A percentile compares a stretch with the other conserved stretches of the same genome.
These are phyloP conservation scores for Ephydatia muelleri DNA, from an alignment of 37 sponge, comb jelly and placozoan genomes.

Conservation along the genomic window DNA sequence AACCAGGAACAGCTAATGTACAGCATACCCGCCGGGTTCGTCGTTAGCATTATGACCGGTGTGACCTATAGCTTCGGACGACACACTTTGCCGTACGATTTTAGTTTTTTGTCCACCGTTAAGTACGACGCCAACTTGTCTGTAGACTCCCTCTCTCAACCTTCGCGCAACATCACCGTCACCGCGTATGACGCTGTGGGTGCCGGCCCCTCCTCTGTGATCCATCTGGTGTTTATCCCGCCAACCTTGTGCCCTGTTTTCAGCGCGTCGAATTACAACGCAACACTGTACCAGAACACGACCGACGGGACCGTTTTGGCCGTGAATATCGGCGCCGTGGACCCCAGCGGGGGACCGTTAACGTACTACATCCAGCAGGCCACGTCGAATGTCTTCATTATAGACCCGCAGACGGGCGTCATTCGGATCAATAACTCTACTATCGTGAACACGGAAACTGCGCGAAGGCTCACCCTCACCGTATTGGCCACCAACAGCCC, in stretches of 20 bases:
- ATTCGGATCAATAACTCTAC: slow-evolving; percentile 24
- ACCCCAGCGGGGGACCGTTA: slow-evolving; percentile 40
- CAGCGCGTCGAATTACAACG: not conserved
- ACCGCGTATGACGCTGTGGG: not conserved
- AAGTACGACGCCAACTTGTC: slow-evolving; percentile 26
- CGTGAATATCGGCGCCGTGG: slow-evolving; percentile 38
- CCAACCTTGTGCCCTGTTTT: slow-evolving; percentile 25
- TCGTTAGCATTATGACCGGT: not conserved
- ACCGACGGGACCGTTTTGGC: slow-evolving; percentile 11
- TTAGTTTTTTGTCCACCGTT: slow-evolving; percentile 24
- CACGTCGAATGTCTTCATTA: slow-evolving; percentile 30
- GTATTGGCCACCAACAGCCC: slow-evolving; percentile 43
- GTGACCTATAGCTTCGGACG: not conserved
- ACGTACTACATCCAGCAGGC: not conserved
- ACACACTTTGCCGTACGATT: slow-evolving; percentile 8
- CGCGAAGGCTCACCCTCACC: slow-evolving; percentile 5
- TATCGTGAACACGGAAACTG: slow-evolving; percentile 31
- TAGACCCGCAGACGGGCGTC: slow-evolving; percentile 25
- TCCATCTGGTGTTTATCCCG: slow-evolving; percentile 3
- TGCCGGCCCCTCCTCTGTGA: not conserved
- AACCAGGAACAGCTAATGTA: not conserved
- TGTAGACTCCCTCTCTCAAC: not conserved
- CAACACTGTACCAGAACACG: slow-evolving; percentile 17
- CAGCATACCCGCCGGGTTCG: not conserved
- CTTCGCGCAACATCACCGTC: slow-evolving; percentile 48